Percentiles rank a stretch among this genome's conserved stretches.
Evolutionary conservation across 2,113 vertebrate species (phyloP).

Genomic region (Notothenia coriiceps): DNA sequence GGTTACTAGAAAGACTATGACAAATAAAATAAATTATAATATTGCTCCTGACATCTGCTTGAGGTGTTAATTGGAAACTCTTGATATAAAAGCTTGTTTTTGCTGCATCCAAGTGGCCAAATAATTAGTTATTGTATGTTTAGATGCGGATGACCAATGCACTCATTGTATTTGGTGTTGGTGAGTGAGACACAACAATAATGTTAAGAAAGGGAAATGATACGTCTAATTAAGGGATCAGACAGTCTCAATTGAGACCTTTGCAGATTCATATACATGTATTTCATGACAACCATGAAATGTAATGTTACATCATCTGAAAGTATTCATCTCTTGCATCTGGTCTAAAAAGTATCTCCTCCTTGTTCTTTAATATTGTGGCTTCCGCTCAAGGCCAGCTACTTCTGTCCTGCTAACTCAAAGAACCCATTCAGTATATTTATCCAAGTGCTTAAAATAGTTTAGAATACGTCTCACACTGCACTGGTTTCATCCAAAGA

Average conservation of each 20-base stretch:
- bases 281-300: not conserved
- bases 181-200: too few relatives aligned
- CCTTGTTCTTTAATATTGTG: not conserved
- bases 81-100: not conserved
- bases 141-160: too few relatives aligned
- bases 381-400: not conserved
- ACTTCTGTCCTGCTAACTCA: not conserved
- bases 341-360: not conserved
- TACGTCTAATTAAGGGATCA: too few relatives aligned
- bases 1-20: not conserved
- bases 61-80: not conserved
- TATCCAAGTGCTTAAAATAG: conserved; percentile 20
- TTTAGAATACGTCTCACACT: conserved; percentile 20
- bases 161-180: too few relatives aligned
- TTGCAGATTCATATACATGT: not conserved
- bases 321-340: not conserved
- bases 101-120: not conserved
- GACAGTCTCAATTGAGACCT: not conserved
- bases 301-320: not conserved
- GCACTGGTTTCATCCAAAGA: conserved; percentile 11
- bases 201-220: too few relatives aligned
- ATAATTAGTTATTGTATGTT: not conserved
- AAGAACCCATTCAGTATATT: not conserved
- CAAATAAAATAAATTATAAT: not conserved
- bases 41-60: not conserved